These are phyloP conservation scores for Nerophis lumbriciformis DNA, from an alignment of 2,113 vertebrate genomes.

Conservation along the genomic window DNA sequence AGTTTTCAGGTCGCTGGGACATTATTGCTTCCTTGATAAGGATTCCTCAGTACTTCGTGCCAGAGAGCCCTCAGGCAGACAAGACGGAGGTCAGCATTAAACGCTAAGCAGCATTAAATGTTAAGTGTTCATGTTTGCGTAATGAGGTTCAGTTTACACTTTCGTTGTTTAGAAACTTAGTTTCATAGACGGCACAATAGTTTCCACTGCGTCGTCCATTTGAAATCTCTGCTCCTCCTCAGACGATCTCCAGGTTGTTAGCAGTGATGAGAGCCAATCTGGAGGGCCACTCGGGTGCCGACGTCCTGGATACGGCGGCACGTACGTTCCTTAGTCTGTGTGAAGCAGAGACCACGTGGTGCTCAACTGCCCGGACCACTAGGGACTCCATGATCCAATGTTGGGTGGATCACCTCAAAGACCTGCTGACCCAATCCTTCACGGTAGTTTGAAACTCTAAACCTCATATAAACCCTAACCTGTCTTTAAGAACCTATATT, in stretches of 20 bases:
- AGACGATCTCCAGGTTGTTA: constrained; percentile 75
- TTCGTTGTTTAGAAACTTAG: background rate
- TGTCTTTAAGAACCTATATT: background rate
- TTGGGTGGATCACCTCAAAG: constrained; percentile 69
- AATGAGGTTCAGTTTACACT: background rate
- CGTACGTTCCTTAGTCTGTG: constrained; percentile 74
- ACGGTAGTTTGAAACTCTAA: constrained; percentile 43
- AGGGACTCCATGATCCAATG: constrained; percentile 72
- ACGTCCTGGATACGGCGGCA: constrained; percentile 78
- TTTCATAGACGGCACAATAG: too few relatives aligned
- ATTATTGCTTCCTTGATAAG: constrained; percentile 77
- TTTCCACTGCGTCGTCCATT: background rate
- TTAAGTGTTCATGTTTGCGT: background rate
- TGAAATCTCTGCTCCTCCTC: background rate
- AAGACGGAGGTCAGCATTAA: constrained; percentile 57
- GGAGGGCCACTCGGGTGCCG: constrained; percentile 61
- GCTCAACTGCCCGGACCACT: constrained; percentile 48
- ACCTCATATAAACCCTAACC: background rate
- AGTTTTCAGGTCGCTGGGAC: constrained; percentile 78
- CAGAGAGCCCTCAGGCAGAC: constrained; percentile 58
- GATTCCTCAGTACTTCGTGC: constrained; percentile 82
- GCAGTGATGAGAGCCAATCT: constrained; percentile 69
- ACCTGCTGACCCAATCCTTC: constrained; percentile 62
- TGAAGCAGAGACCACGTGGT: constrained; percentile 53
- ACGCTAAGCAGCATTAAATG: background rate